phyloP scores from a whole-genome alignment of 2,113 vertebrate species.

The Psettodes erumei region DNA sequence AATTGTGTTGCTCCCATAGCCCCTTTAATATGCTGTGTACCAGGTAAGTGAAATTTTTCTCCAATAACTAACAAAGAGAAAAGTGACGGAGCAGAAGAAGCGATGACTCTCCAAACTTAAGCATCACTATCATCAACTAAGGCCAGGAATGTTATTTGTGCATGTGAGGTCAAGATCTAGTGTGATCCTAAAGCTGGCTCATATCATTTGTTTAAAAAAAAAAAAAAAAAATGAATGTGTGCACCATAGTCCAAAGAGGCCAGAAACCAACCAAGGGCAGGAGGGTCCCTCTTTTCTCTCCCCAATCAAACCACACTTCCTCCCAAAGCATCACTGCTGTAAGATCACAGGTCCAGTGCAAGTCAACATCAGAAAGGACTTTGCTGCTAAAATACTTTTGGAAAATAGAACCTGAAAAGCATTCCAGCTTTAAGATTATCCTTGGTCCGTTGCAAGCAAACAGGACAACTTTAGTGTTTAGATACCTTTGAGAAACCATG shows the following conservation, averaged over 20 bases:
- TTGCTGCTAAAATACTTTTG: conserved; percentile 56
- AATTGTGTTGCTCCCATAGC: conserved; percentile 67
- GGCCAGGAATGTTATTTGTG: conserved; percentile 74
- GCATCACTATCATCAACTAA: conserved; percentile 61
- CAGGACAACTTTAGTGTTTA: conserved; percentile 68
- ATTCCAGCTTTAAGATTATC: conserved; percentile 50
- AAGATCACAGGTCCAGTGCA: conserved; percentile 50
- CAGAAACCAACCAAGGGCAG: conserved; percentile 67
- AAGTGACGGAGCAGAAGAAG: conserved; percentile 59
- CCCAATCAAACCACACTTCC: conserved; percentile 49
- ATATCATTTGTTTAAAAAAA: conserved; percentile 19
- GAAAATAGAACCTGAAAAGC: conserved; percentile 38
- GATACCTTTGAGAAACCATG: conserved; percentile 61
- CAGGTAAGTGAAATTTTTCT: conserved; percentile 67
- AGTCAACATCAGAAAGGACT: conserved; percentile 29
- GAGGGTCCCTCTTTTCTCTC: conserved; percentile 46
- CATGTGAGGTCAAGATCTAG: conserved; percentile 76
- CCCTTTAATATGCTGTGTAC: conserved; percentile 66
- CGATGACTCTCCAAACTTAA: conserved; percentile 31
- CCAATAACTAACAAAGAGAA: background rate
- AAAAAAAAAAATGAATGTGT: conserved; percentile 44
- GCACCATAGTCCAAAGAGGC: conserved; percentile 68
- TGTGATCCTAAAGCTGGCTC: conserved; percentile 75
- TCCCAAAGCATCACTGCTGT: conserved; percentile 47
- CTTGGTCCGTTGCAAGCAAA: conserved; percentile 42